phyloP scores from a whole-genome alignment of 2,113 vertebrate species.

The Leucopternis melanops region DNA sequence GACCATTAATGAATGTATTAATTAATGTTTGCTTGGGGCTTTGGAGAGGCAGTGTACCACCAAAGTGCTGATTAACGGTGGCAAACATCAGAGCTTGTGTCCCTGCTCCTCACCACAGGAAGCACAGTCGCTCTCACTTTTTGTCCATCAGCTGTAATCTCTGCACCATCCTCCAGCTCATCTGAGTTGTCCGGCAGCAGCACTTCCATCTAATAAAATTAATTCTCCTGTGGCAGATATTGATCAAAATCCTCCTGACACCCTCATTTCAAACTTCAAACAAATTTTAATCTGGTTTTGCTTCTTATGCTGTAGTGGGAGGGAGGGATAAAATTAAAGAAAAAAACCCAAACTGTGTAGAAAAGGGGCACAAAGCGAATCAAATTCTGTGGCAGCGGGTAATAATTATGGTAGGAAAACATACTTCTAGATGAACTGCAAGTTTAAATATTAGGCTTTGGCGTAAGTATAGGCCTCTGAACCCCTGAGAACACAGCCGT shows the following conservation, averaged over 20 bases:
- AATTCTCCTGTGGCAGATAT: not conserved
- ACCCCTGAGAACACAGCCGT: not conserved
- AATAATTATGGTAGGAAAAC: not conserved
- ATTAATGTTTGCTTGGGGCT: not conserved
- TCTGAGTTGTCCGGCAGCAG: not conserved
- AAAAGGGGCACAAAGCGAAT: not conserved
- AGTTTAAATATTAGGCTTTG: not conserved
- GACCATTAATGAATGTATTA: not conserved
- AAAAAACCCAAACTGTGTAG: not conserved
- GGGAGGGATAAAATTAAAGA: not conserved
- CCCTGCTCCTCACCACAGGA: not conserved
- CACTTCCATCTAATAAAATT: not conserved
- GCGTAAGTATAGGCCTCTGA: not conserved
- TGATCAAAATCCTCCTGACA: not conserved
- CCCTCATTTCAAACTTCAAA: not conserved
- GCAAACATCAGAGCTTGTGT: not conserved
- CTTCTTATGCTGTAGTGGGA: not conserved
- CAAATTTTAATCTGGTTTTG: not conserved
- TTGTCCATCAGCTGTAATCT: not conserved
- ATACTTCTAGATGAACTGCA: not conserved
- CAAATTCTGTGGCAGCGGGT: not conserved
- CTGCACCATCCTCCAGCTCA: not conserved
- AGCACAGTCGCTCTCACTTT: not conserved
- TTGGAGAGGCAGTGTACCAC: not conserved
- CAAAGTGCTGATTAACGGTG: not conserved